Base-by-base conservation (phyloP, 2,113 vertebrate genomes). In the Oreochromis spilurus region DNA sequence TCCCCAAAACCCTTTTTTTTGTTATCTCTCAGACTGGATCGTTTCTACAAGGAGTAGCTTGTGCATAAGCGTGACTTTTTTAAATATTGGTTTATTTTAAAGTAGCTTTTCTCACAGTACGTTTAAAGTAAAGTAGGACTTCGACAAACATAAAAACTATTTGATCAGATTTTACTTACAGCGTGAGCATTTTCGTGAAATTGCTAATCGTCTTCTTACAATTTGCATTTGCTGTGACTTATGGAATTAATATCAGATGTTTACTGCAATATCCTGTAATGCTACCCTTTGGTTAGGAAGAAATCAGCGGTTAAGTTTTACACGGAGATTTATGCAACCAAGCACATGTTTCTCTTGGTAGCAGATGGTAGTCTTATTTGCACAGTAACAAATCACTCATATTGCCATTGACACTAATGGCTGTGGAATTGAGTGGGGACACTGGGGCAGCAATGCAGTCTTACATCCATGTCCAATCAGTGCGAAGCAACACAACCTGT, bases 401-500 rank as follows among this genome's bases (percentile, higher is more conserved):
- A 75, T 83, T 84, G 91, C 88, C 91, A 91, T 90, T 90, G 87
- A 93, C 88, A 89, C 87, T 95, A 96, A 95, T 95, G 88, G 92
- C 90, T 90, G 88, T 92, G 89, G 92, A 94, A 95, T 95, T 93
- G 94, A 92, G 87, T 81, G 84, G 92, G 93, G 93, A 93, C 85
- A 31, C 60, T 89, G 90, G 94, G 93, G 91, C 91, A 67, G 82
- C 84, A 84, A 79, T 81, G 67, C 70, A 86, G 90, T 87, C 89
- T 90, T 84, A 91, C 90, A 92, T 89, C 91, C 90, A 87, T 92
- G 93, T 94, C 93, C 92, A 94, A 95, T 95, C 95, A 93, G 81
- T 52, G 85, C 14, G 5, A 87, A 90, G 93, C 81, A 93, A 87
- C 81, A 82, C 86, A 84, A 86, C 92, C 88, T 93, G 94, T 94